Evolutionary conservation across 1,140 invertebrate species (phyloP), one percentile per base, ranked within the genome.

Genomic region (Solen grandis): DNA sequence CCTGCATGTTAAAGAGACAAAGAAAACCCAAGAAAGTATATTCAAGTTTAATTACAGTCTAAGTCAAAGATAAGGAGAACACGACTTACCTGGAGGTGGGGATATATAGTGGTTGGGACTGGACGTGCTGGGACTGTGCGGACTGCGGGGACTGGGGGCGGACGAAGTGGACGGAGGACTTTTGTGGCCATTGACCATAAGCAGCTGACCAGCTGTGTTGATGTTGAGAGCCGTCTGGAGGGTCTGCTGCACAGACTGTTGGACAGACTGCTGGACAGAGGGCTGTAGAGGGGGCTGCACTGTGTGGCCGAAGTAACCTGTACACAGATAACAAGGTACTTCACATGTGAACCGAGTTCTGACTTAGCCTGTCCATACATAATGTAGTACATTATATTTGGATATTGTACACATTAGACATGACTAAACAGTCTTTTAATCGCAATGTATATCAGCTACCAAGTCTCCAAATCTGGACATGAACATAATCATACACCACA

Each of bases 171-270:
- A 19, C n/a, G 66, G 69, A n/a, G 77, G 68, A 27, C 57, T 72
- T 38, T 72, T 63, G 38, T 82, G 82, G 3, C 74, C 82, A 79
- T 84, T 84, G 5, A 86, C 54, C 59, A 86, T 16, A 1, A 77
- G 29, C 5, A 78, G 31, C 13, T 84, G 82, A 54, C 81, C 86
- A 68, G 76, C 63, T 5, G 86, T 87, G 63, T 83, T 89, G 1
- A 78, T 59, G 22, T 78, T 60, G 8, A 69, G 29, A 35, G 75
- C 33, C 27, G 55, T 31, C 70, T 73, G 55, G 2, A 69, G 50
- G 22, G 31, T 65, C 29, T 25, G 59, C 27, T 70, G 77, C 25
- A 80, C 33, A 22, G 54, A 3, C 29, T n/a, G 19, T 16, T 60
- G 57, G n/a, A 25, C 16, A 60, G 19, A 29, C 22, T 22, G 29